Evolutionary conservation across 2,888 invertebrate genomes (phyloP), one percentile per base, ranked within the genome.

Genomic region (Graphium colonna): DNA sequence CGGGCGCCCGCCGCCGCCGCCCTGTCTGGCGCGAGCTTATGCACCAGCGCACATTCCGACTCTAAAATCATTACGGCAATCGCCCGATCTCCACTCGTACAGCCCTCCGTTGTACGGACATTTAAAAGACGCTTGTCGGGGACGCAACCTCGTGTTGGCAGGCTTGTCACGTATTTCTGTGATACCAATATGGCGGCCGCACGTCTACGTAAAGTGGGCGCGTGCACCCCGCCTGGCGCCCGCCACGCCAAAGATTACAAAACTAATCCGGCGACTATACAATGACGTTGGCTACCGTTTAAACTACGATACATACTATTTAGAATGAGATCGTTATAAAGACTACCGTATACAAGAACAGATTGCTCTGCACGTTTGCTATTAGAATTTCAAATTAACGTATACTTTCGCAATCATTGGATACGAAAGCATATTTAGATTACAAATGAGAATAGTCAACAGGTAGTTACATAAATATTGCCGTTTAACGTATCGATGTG

Each of bases 1-100:
- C 69, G 66, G 61, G 70, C 60, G 58, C 61, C 85, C 79, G 80
- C 81, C 51, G 49, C 59, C 67, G 68, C 50, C 69, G 80, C 79
- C 76, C 59, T 60, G 80, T 77, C 78, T 79, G 72, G 72, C 65
- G 58, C 65, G 62, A 52, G 42, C 36, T 45, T 42, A 26, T 13
- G 49, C 49, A 33, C 49, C 51, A 52, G 28, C 51, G 13, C 21
- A 21, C 50, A 18, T 49, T 44, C 21, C 28, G n/a, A 1, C 36
- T n/a, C 36, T 1, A 13, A n/a, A 36, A 36, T 3, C 36, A 13
- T 36, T 12, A 36, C 36, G 36, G 12, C 36, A 12, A 36, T 9
- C 31, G 31, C 31, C 31, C 31, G 21, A 21, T 21, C 21, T 21
- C 21, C 21, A 5, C 21, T 21, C 21, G 5, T 21, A 21, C 21